Evolutionary conservation across 2,113 vertebrate species (phyloP), one percentile per base, ranked within the genome.

Genomic region (Micronycteris hirsuta): DNA sequence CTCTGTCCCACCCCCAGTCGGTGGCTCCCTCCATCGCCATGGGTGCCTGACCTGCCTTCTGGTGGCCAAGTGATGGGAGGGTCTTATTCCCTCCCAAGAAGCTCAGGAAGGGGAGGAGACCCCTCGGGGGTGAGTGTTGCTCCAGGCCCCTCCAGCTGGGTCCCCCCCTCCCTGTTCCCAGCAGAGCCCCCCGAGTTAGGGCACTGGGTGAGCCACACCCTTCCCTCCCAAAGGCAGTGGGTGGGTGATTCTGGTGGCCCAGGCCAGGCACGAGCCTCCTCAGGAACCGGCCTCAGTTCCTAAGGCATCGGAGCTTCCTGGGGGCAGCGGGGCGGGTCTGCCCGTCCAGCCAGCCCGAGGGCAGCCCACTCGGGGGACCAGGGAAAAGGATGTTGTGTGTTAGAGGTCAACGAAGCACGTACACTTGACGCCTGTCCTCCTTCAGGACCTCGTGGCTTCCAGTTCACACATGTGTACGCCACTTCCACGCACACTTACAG

Each of bases 371-470:
- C 7, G 58, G 11, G 45, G 45, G 28, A 12, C 31, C 63, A 54
- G 0, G 17, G 41, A 3, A 43, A 9, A 41, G 76, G 43, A 2
- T 2, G 19, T 36, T 3, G 56, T 7, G 4, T 4, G 5, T 7
- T 38, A 49, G 19, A 43, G 63, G 56, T 11, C 4, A 0, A 0
- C n/a, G 1, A 8, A 52, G 74, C 38, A 2, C 36, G 0, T 0
- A 22, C 52, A 0, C 28, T 17, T 8, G 3, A 7, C 19, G 4
- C 28, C 2, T 1, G 31, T 5, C 80, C 52, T 77, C 47, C 4
- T 31, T 12, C 33, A 0, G 93, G 61, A 2, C 78, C 73, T 3
- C 0, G 0, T 33, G n/a, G 49, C 28, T 58, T 58, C 0, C 1
- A 4, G 58, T 1, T 45, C n/a, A 6, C 71, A 33, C 14, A 0